Percentiles rank a stretch among this genome's conserved stretches.
These are phyloP conservation scores for Teleogryllus occipitalis DNA, from an alignment of 1,140 invertebrate genomes.

Conservation along the genomic window DNA sequence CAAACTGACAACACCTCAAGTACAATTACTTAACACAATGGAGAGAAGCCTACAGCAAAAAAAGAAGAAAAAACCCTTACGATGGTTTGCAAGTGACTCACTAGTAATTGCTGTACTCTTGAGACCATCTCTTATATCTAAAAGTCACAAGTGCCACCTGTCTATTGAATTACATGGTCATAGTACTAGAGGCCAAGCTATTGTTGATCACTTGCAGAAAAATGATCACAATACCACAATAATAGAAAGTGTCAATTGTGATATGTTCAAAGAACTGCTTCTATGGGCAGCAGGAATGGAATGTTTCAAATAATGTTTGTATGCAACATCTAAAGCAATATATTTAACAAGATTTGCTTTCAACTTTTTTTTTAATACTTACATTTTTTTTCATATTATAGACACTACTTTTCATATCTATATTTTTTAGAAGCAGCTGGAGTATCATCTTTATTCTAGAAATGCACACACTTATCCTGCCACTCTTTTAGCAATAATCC, in stretches of 20 bases:
- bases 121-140: constrained; percentile 33
- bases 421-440: too few relatives aligned
- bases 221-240: constrained; percentile 42
- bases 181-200: constrained; percentile 49
- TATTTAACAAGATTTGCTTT: not conserved
- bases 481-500: too few relatives aligned
- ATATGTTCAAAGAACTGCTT: constrained; percentile 8
- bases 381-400: constrained; percentile 7
- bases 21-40: constrained; percentile 44
- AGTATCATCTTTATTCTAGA: too few relatives aligned
- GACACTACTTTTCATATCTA: not conserved
- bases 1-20: constrained; percentile 34
- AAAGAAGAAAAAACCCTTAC: constrained; percentile 16
- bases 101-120: constrained; percentile 44
- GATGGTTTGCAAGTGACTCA: constrained; percentile 48
- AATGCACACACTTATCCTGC: too few relatives aligned
- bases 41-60: constrained; percentile 38
- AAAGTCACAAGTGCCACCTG: constrained; percentile 36
- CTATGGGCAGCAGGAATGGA: constrained; percentile 12
- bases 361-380: not conserved
- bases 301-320: not conserved
- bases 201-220: constrained; percentile 44
- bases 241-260: constrained; percentile 32
- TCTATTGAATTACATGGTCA: constrained; percentile 47
- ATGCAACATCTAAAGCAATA: not conserved